Conservation (phyloP, 2,113 vertebrate species). For the Panthera uncia region DNA sequence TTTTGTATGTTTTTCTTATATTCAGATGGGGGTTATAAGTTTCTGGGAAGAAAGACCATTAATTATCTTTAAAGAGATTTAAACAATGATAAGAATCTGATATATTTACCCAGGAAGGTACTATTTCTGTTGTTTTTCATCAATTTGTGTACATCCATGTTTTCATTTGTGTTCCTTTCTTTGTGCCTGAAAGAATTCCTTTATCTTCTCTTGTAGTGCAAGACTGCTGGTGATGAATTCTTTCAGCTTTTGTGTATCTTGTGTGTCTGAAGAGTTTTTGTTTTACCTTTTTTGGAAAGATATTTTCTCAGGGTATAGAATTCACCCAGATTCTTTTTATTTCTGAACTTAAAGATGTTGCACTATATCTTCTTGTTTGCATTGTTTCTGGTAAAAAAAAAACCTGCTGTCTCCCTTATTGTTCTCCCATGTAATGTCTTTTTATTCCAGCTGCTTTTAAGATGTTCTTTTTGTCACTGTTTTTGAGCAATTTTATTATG, state of each 20-base stretch:
- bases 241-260: not conserved
- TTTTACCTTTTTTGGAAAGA: not conserved
- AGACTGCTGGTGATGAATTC: not conserved
- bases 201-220: not conserved
- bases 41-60: not conserved
- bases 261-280: not conserved
- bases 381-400: not conserved
- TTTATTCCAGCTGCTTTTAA: not conserved
- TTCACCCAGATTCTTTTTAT: not conserved
- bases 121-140: not conserved
- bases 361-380: not conserved
- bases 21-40: not conserved
- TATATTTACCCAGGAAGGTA: not conserved
- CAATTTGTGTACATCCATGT: not conserved
- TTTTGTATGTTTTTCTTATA: not conserved
- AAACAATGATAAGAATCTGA: not conserved
- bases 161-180: not conserved
- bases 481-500: not conserved
- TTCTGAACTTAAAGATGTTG: not conserved
- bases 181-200: not conserved
- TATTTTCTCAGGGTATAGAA: not conserved
- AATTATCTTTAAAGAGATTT: not conserved
- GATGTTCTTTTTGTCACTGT: not conserved
- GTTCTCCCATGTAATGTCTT: not conserved
- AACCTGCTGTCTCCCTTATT: not conserved